Conservation (phyloP, 2,888 invertebrate genomes). For the Thelaira solivaga region DNA sequence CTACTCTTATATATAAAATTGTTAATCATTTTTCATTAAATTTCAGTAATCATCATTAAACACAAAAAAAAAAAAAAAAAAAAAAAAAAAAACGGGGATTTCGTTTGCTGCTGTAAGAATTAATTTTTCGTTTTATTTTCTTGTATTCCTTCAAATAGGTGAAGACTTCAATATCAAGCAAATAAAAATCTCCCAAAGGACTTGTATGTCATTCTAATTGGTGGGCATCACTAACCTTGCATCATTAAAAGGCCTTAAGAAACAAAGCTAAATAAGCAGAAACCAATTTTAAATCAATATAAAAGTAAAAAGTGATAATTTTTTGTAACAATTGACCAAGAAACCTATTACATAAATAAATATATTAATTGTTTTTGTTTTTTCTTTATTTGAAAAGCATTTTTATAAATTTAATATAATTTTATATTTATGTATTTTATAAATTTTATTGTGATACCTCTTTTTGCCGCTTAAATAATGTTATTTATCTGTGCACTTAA, state of each 20-base stretch:
- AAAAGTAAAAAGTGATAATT: slow-evolving; percentile 23
- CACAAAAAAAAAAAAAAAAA: too few relatives aligned
- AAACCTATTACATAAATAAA: neutral
- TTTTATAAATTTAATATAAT: neutral
- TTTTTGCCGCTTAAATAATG: slow-evolving; percentile 3
- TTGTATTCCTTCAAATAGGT: slow-evolving; percentile 35
- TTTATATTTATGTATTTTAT: slow-evolving; percentile 17
- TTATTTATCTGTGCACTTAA: neutral
- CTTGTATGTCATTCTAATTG: neutral
- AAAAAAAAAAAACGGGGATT: slow-evolving; percentile 2
- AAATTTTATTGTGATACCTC: slow-evolving; percentile 42
- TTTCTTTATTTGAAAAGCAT: neutral
- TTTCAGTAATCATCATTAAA: slow-evolving; percentile 35
- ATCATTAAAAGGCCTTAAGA: neutral
- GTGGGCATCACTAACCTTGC: neutral
- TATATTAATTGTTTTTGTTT: neutral
- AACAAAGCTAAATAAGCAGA: neutral
- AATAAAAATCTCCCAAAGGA: neutral
- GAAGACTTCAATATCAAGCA: neutral
- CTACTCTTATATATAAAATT: neutral
- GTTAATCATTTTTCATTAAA: slow-evolving; percentile 17
- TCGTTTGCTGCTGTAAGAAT: slow-evolving; percentile 25
- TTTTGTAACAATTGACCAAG: slow-evolving; percentile 29
- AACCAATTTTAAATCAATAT: neutral
- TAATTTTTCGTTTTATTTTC: slow-evolving; percentile 45